Base-by-base conservation (phyloP, 1,140 invertebrate species). In the Maniola jurtina region DNA sequence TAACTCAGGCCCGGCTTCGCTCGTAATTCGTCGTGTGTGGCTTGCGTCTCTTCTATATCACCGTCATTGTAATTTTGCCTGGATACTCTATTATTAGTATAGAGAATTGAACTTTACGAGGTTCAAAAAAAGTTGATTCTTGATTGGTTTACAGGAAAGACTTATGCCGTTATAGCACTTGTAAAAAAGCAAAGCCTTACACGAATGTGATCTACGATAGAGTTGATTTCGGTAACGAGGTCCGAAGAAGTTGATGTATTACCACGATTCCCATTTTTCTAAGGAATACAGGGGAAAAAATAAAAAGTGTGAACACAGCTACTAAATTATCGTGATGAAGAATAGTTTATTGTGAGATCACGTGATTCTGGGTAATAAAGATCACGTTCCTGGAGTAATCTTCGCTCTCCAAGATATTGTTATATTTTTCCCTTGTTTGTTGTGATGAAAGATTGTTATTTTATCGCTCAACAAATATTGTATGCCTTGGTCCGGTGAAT, bases 191-290 rank as follows among this genome's bases (percentile, higher is more conserved):
- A 84, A 83, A 83, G 80, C 83, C 84, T 89, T 82, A 86, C 84
- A 86, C 83, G 82, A 89, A 85, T 84, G 84, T 86, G 87, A 89
- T 89, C 78, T 88, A 87, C 86, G 85, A 89, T 87, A 83, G 86
- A 83, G 84, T 81, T 84, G 85, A 88, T 86, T 88, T 89, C 59
- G 80, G 85, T 88, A 89, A 89, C 84, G 78, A 86, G 84, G 66
- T 79, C 66, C 68, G 47, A 72, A 64, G 80, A 79, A 80, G 70
- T 78, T 87, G 84, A 89, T 86, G 71, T 76, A 89, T 85, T 71
- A 60, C 71, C 76, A 68, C 68, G 73, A 81, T 80, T 81, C 73
- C 80, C 81, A 80, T 84, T 85, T 84, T 86, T 83, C 79, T 71
- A 72, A 78, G 74, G 74, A 81, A 77, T 70, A 61, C 64, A 77